These are phyloP conservation scores for Drosophila kepulauana DNA, from an alignment of 1,140 invertebrate species.

Conservation along the genomic window DNA sequence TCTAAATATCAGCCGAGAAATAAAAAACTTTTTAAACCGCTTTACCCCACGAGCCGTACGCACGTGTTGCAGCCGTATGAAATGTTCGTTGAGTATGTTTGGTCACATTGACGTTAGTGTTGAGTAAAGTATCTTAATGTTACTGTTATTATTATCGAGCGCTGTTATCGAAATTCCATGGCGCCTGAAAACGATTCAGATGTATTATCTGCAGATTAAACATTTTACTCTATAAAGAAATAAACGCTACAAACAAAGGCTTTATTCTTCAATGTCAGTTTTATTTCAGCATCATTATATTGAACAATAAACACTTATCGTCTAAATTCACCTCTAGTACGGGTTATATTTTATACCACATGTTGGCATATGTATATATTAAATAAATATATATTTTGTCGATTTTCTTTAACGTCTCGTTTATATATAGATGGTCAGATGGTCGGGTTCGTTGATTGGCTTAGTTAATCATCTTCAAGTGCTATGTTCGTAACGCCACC, in stretches of 20 bases:
- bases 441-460: neutral
- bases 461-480: constrained; percentile 55
- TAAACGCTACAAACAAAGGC: constrained; percentile 2
- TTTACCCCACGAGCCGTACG: constrained; percentile 38
- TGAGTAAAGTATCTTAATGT: constrained; percentile 36
- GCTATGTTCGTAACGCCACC: constrained; percentile 56
- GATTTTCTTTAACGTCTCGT: neutral
- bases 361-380: neutral
- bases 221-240: constrained; percentile 16
- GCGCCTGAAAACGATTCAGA: constrained; percentile 16
- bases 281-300: constrained; percentile 3
- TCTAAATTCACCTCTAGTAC: constrained; percentile 5
- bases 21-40: constrained; percentile 9
- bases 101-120: neutral
- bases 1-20: constrained; percentile 21
- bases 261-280: constrained; percentile 1
- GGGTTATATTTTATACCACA: neutral
- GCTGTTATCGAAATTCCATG: constrained; percentile 17
- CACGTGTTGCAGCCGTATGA: constrained; percentile 52
- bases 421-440: neutral
- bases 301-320: constrained; percentile 15
- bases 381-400: neutral
- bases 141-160: neutral
- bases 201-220: constrained; percentile 7
- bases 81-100: neutral